Evolutionary conservation across 2,113 vertebrate genomes (phyloP).

Genomic region (Porphyrio hochstetteri): DNA sequence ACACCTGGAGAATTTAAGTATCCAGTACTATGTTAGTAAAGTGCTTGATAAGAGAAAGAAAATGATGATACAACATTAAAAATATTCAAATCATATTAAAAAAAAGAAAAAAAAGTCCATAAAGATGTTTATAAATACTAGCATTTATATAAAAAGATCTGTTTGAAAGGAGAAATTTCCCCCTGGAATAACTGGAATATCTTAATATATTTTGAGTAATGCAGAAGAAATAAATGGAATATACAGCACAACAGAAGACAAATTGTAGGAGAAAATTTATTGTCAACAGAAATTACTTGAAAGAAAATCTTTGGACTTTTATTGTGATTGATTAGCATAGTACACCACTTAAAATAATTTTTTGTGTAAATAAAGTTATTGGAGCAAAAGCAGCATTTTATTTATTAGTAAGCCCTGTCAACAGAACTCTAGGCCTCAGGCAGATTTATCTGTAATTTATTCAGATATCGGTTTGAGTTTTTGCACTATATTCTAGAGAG

Average conservation of each 20-base stretch:
- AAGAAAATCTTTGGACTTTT: neutral
- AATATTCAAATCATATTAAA: neutral
- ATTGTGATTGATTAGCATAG: neutral
- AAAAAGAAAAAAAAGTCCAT: neutral
- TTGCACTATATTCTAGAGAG: neutral
- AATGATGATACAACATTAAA: neutral
- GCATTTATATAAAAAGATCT: neutral
- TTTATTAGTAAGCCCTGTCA: neutral
- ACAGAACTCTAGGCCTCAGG: neutral
- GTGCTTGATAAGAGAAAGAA: neutral
- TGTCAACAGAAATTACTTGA: neutral
- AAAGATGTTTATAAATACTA: neutral
- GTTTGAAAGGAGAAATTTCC: neutral
- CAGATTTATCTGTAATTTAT: neutral
- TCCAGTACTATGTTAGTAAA: neutral
- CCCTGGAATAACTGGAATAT: neutral
- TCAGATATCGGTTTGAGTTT: neutral
- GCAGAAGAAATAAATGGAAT: neutral
- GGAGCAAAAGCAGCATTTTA: neutral
- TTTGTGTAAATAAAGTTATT: neutral
- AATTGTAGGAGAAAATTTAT: neutral
- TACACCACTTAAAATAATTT: neutral
- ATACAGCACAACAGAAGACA: neutral
- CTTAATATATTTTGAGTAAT: neutral
- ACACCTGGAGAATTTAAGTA: neutral